phyloP scores from a whole-genome alignment of 2,113 vertebrate species.

The Ifrita kowaldi region DNA sequence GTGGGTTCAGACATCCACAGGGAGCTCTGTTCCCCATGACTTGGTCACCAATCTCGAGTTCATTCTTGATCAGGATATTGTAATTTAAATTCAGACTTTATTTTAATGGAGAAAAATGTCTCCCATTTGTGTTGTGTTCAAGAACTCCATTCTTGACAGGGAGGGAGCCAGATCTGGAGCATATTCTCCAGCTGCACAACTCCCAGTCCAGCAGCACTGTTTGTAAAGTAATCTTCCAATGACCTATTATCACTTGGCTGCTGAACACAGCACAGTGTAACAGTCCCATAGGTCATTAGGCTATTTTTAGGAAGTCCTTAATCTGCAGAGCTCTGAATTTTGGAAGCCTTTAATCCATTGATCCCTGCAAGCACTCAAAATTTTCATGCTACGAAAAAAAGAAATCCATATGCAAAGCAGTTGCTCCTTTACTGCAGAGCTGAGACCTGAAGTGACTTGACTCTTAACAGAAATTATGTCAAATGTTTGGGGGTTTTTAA shows the following conservation, averaged over 20 bases:
- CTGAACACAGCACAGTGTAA: constrained; percentile 22
- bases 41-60: background rate
- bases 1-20: background rate
- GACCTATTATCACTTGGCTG: constrained; percentile 10
- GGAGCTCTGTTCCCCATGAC: background rate
- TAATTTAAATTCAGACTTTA: background rate
- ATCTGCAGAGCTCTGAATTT: constrained; percentile 49
- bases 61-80: background rate
- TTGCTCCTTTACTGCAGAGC: background rate
- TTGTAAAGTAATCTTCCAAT: constrained; percentile 40
- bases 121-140: background rate
- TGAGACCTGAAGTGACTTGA: background rate
- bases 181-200: background rate
- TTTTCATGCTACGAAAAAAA: background rate
- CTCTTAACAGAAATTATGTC: background rate
- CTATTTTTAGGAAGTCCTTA: constrained; percentile 60
- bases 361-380: background rate
- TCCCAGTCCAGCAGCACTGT: background rate
- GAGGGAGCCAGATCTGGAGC: background rate
- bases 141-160: background rate
- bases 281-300: background rate
- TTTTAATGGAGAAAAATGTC: background rate
- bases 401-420: background rate
- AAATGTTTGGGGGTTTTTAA: background rate
- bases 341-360: constrained; percentile 54